Conservation (phyloP, 2,888 invertebrate species). For the Epistrophe eligans region DNA sequence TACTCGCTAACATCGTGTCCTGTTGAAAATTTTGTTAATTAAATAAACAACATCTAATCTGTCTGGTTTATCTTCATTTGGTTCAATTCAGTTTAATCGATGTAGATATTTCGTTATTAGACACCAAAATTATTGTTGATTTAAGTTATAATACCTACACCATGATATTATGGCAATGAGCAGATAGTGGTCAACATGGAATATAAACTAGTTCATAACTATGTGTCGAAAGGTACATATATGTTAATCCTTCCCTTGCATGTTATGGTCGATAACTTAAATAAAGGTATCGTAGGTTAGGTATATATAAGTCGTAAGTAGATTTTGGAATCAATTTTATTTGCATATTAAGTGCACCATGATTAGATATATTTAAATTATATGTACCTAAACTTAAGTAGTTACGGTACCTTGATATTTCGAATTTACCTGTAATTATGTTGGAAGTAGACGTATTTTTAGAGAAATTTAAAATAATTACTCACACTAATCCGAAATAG, state of each 20-base stretch:
- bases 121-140: slow-evolving; percentile 22
- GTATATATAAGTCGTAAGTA: background rate
- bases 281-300: background rate
- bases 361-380: slow-evolving; percentile 4
- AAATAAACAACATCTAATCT: slow-evolving; percentile 21
- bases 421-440: too few relatives aligned
- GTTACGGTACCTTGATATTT: background rate
- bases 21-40: background rate
- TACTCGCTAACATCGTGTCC: too few relatives aligned
- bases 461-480: too few relatives aligned
- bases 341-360: slow-evolving; percentile 19
- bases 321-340: slow-evolving; percentile 32
- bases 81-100: background rate
- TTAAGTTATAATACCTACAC: slow-evolving; percentile 1
- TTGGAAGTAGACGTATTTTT: too few relatives aligned
- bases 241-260: slow-evolving; percentile 19
- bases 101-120: background rate
- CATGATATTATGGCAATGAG: slow-evolving; percentile 4
- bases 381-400: slow-evolving; percentile 6
- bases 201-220: slow-evolving; percentile 21
- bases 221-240: slow-evolving; percentile 19
- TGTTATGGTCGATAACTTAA: slow-evolving; percentile 9
- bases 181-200: slow-evolving; percentile 12
- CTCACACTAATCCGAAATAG: too few relatives aligned
- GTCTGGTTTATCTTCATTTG: background rate